Base-by-base conservation (phyloP, 2,888 invertebrate genomes). In the Netelia melanura region DNA sequence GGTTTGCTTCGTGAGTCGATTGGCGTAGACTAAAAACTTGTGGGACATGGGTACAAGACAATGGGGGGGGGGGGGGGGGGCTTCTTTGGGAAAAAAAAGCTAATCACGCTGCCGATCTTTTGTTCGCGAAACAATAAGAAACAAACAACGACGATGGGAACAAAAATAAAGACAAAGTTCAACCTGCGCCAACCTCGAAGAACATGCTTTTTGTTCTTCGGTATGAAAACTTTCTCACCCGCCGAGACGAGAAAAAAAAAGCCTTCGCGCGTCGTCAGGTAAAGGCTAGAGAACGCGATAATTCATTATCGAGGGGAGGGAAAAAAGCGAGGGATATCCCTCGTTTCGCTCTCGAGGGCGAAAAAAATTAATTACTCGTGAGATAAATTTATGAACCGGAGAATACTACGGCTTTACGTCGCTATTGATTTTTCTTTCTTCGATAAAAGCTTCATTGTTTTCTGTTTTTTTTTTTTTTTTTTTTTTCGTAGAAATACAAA, bases 41-140 rank as follows among this genome's bases (percentile, higher is more conserved):
- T 62, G 48, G 11, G n/a, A 14, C 54, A 54, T 5, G 54, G n/a
- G 6, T n/a, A n/a, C 5, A n/a, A 11, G 14, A 11, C n/a, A 2
- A 75, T 48, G 25, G 54, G n/a, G 21, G 17, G 1, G 14, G n/a
- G 14, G 21, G 17, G n/a, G 25, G 48, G 23, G 61, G 61, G 61
- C 58, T 30, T 44, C 38, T 44, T 78, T 9, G 75, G 48, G 56
- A 75, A 64, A 83, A 83, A 77, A 82, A 82, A 21, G 17, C 64
- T 74, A 84, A 84, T 64, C 23, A 70, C 58, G 44, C 44, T 58
- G 30, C 52, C 56, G 54, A 64, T 78, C 52, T 62, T 54, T 56
- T 25, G 48, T 64, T 67, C 14, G 10, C 11, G 30, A 21, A 56
- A 43, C 71, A 62, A 43, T 30, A 56, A 43, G 65, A 72, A 48